These are phyloP conservation scores for Turnix velox DNA, from an alignment of 2,113 vertebrate genomes.

Conservation along the genomic window DNA sequence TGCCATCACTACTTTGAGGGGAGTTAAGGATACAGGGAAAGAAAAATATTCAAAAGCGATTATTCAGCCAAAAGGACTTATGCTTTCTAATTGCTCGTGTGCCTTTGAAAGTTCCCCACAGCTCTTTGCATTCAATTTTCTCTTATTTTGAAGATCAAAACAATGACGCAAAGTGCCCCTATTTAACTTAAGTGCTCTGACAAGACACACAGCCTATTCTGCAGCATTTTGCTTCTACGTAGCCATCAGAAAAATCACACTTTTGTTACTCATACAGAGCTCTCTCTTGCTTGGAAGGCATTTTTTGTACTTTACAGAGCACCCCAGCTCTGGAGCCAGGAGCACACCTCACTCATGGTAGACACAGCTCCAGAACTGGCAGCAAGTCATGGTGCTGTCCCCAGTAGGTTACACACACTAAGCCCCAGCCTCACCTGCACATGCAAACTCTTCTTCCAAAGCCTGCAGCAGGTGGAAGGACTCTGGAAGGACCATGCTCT, in stretches of 20 bases:
- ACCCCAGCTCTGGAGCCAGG: background rate
- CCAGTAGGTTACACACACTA: background rate
- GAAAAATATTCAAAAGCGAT: constrained; percentile 35
- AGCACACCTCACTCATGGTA: background rate
- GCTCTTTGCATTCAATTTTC: constrained; percentile 60
- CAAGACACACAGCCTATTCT: constrained; percentile 39
- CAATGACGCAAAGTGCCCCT: constrained; percentile 54
- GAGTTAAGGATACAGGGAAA: constrained; percentile 8
- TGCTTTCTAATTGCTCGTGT: constrained; percentile 48
- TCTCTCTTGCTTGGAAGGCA: background rate
- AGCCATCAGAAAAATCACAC: constrained; percentile 18
- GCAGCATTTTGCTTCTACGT: background rate
- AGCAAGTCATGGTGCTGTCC: rapidly evolving
- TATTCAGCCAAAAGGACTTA: constrained; percentile 43
- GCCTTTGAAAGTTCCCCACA: constrained; percentile 55
- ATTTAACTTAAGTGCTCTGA: constrained; percentile 55
- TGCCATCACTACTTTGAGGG: background rate
- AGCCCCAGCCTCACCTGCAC: background rate
- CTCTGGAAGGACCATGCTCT: background rate
- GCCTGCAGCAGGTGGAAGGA: constrained; percentile 14
- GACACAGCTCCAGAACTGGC: rapidly evolving
- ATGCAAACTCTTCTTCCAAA: background rate
- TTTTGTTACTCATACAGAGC: background rate
- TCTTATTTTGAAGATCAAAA: constrained; percentile 62
- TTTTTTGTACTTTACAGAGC: background rate